Evolutionary conservation across 2,888 invertebrate species (phyloP).

Genomic region (Aleiodes leptofemur): DNA sequence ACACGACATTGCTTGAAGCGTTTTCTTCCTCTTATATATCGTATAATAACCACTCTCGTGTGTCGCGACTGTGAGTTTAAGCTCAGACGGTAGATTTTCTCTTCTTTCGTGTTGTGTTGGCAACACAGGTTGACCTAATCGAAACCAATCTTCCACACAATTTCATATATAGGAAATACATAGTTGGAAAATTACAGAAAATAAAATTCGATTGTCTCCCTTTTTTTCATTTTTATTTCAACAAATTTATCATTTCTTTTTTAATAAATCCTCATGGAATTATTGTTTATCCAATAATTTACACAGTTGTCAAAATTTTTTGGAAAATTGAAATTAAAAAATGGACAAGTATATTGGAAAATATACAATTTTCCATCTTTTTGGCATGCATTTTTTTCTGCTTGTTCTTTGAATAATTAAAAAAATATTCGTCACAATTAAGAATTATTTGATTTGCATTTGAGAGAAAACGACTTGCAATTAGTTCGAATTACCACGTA

Average conservation of each 20-base stretch:
- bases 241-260: too few relatives aligned
- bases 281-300: too few relatives aligned
- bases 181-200: neutral
- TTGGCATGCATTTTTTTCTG: neutral
- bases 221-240: too few relatives aligned
- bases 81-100: slow-evolving; percentile 24
- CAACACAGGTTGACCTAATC: slow-evolving; percentile 41
- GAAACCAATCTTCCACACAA: slow-evolving; percentile 37
- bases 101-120: slow-evolving; percentile 22
- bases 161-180: slow-evolving; percentile 30
- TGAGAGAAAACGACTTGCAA: slow-evolving; percentile 9
- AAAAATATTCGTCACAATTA: slow-evolving; percentile 27
- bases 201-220: too few relatives aligned
- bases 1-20: slow-evolving; percentile 28
- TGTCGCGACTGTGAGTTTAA: slow-evolving; percentile 28
- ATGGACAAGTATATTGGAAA: too few relatives aligned
- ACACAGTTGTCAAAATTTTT: too few relatives aligned
- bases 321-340: too few relatives aligned
- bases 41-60: slow-evolving; percentile 36
- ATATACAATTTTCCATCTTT: too few relatives aligned
- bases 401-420: neutral
- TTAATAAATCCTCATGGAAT: too few relatives aligned
- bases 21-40: slow-evolving; percentile 24
- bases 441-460: slow-evolving; percentile 17
- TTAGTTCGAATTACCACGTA: slow-evolving; percentile 25